A percentile compares a stretch with the other conserved stretches of the same genome.
These are phyloP conservation scores for Lasioglossum albipes DNA, from an alignment of 1,140 invertebrate species.

Conservation along the genomic window DNA sequence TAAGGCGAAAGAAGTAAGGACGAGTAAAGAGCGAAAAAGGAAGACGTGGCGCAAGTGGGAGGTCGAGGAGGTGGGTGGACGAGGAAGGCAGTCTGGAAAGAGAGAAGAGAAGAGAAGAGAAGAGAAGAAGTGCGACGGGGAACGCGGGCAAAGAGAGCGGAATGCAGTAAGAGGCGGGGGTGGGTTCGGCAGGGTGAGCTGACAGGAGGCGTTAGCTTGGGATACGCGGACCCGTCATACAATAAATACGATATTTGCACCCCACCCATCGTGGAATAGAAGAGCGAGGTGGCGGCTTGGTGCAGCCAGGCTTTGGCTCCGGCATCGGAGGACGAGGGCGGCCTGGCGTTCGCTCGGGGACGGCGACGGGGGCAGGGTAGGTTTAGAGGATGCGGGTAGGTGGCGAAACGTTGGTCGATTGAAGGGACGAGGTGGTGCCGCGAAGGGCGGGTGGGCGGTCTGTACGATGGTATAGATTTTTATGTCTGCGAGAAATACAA, in stretches of 20 bases:
- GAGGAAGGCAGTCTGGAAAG: not conserved
- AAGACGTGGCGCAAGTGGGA: not conserved
- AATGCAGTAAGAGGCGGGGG: slow-evolving; percentile 16
- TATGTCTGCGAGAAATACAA: slow-evolving; percentile 79
- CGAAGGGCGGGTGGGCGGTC: slow-evolving; percentile 50
- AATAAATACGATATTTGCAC: slow-evolving; percentile 77
- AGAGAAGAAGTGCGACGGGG: not conserved
- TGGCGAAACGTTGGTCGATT: slow-evolving; percentile 65
- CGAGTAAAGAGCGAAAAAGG: slow-evolving; percentile 16
- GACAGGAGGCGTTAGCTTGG: slow-evolving; percentile 63
- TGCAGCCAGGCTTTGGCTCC: slow-evolving; percentile 58
- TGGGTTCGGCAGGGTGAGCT: slow-evolving; percentile 34
- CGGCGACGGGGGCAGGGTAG: slow-evolving; percentile 45
- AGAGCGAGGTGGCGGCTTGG: slow-evolving; percentile 45
- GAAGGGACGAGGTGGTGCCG: slow-evolving; percentile 55
- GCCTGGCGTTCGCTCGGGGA: slow-evolving; percentile 31
- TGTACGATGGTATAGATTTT: slow-evolving; percentile 73
- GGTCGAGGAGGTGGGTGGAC: not conserved
- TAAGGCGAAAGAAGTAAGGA: not conserved
- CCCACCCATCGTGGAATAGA: slow-evolving; percentile 48
- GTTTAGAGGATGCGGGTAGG: slow-evolving; percentile 64
- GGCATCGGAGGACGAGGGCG: slow-evolving; percentile 43
- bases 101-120: not conserved
- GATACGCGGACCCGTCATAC: slow-evolving; percentile 71
- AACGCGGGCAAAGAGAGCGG: not conserved